These are phyloP conservation scores for Hozukius guyotensis DNA, from an alignment of 2,797 vertebrate species.

Conservation along the genomic window DNA sequence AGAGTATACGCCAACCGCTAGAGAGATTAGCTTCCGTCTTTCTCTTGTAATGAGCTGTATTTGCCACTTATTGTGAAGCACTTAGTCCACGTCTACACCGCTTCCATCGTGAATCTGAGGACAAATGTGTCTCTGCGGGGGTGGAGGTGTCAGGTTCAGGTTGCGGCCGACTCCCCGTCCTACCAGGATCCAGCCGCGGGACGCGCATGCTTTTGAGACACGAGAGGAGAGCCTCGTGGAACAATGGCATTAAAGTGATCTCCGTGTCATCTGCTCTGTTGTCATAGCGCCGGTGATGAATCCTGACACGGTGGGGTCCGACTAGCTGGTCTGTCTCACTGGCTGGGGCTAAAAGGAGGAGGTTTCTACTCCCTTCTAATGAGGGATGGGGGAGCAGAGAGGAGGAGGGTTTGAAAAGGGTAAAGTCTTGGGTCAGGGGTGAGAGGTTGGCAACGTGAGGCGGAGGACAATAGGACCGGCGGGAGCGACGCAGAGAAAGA, in stretches of 20 bases:
- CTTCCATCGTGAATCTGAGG: not conserved
- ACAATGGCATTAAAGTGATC: constrained; percentile 72
- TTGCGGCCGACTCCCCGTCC: constrained; percentile 23
- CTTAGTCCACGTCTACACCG: not conserved
- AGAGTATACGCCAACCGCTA: not conserved
- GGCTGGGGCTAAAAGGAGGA: constrained; percentile 22
- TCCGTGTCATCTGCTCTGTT: constrained; percentile 61
- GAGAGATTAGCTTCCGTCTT: constrained; percentile 27
- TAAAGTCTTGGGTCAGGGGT: constrained; percentile 77
- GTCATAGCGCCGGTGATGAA: constrained; percentile 66
- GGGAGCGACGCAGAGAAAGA: constrained; percentile 57
- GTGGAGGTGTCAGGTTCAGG: constrained; percentile 62
- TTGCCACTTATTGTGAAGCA: constrained; percentile 35
- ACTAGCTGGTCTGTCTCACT: constrained; percentile 20
- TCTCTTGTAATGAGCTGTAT: constrained; percentile 11
- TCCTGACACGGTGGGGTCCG: constrained; percentile 48
- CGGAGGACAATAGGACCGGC: constrained; percentile 61
- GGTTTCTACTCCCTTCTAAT: constrained; percentile 44
- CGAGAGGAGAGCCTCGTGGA: constrained; percentile 9
- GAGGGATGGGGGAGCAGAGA: constrained; percentile 6
- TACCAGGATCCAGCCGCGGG: constrained; percentile 56
- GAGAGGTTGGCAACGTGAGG: constrained; percentile 75
- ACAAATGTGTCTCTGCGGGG: constrained; percentile 14
- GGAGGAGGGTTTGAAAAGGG: constrained; percentile 45
- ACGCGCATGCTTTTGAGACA: constrained; percentile 30